Evolutionary conservation across 2,888 invertebrate genomes (phyloP).

Genomic region (Ellobium chinense): DNA sequence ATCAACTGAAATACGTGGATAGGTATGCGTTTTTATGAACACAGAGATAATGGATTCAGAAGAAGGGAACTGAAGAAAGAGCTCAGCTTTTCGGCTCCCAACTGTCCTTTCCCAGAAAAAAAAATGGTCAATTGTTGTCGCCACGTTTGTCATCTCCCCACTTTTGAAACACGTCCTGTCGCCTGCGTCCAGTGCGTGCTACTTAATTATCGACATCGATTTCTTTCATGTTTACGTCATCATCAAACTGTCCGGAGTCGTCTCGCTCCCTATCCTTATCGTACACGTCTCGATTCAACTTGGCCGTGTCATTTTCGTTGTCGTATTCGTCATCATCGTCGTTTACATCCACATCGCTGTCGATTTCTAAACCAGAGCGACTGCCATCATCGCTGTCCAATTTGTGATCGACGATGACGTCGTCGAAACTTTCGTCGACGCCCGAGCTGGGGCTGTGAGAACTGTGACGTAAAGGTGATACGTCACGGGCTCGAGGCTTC

Average conservation of each 20-base stretch:
- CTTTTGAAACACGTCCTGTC: no score
- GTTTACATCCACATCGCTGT: constrained; percentile 26
- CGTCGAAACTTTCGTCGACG: neutral
- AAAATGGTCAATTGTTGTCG: no score
- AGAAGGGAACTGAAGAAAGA: no score
- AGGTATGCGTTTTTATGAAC: no score
- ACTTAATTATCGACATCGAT: constrained; percentile 10
- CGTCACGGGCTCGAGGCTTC: neutral
- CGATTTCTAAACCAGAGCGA: neutral
- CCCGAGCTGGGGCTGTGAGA: neutral
- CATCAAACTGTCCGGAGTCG: neutral
- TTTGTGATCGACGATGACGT: neutral
- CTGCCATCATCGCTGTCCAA: neutral
- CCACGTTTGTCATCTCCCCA: no score
- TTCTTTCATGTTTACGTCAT: constrained; percentile 27
- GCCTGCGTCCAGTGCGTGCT: no score
- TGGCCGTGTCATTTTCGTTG: neutral
- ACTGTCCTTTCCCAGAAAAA: no score
- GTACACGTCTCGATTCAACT: no score
- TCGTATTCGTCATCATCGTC: neutral
- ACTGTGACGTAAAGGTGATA: neutral
- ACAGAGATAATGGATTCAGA: no score
- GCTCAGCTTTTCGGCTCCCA: no score
- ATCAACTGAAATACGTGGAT: no score
- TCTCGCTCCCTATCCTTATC: no score